Conservation (phyloP, 2,113 vertebrate species). For the Brienomyrus longianalis region DNA sequence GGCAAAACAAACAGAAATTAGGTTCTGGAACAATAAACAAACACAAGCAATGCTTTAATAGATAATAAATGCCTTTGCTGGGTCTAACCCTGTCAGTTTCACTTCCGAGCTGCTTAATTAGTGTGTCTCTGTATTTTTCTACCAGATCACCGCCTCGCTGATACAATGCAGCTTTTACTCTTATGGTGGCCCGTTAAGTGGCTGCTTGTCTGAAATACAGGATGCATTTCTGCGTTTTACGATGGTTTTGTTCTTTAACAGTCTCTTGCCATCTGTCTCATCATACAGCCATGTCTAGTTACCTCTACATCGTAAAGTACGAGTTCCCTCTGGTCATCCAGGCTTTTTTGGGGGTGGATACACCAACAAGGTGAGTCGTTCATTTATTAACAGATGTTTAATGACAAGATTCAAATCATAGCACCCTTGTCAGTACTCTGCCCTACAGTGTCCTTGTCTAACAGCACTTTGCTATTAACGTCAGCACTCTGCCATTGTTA, state of each 20-base stretch:
- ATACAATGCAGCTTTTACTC: neutral
- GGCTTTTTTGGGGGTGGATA: conserved; percentile 60
- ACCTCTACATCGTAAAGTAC: conserved; percentile 94
- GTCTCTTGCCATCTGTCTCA: neutral
- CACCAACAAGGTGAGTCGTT: conserved; percentile 55
- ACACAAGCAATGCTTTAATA: neutral
- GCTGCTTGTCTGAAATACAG: neutral
- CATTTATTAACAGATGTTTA: neutral
- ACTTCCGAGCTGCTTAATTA: neutral
- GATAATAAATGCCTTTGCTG: neutral
- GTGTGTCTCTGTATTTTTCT: neutral
- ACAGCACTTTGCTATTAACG: neutral
- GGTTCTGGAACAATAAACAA: conserved; percentile 4
- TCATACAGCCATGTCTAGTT: conserved; percentile 85
- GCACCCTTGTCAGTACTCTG: neutral
- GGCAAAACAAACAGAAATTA: conserved; percentile 3
- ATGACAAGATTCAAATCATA: neutral
- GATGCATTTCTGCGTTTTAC: neutral
- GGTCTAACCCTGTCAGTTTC: neutral
- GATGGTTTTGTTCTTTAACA: neutral
- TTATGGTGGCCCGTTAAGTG: neutral
- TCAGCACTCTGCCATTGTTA: neutral
- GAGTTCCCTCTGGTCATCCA: conserved; percentile 90
- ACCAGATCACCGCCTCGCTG: neutral
- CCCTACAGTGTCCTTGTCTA: neutral